Evolutionary conservation across 2,797 vertebrate genomes (phyloP).

Genomic region (Manis javanica): DNA sequence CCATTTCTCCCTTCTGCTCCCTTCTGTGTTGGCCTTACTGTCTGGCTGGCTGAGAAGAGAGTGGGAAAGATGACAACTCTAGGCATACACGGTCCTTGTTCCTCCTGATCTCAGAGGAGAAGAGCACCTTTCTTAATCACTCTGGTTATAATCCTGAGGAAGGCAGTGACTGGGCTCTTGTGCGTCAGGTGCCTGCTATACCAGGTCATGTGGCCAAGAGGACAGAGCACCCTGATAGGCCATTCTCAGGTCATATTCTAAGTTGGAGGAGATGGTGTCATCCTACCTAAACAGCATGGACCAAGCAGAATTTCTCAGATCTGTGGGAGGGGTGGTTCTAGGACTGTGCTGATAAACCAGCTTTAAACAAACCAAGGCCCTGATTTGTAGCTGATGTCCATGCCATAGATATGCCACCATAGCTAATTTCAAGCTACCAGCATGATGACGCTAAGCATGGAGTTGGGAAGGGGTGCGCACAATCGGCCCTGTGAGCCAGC

Average conservation of each 20-base stretch:
- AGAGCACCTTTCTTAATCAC: neutral
- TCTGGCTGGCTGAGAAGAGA: neutral
- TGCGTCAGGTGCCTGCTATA: neutral
- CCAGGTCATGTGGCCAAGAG: neutral
- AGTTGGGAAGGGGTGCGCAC: neutral
- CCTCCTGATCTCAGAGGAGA: neutral
- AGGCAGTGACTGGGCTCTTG: neutral
- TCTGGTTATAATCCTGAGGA: neutral
- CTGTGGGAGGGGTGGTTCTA: neutral
- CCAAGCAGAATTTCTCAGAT: neutral
- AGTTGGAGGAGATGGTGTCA: neutral
- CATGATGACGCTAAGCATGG: neutral
- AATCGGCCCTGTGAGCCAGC: neutral
- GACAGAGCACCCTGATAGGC: neutral
- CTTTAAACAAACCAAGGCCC: neutral
- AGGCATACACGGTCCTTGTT: neutral
- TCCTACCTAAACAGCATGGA: neutral
- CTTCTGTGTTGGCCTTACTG: slow-evolving; percentile 8
- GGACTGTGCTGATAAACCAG: neutral
- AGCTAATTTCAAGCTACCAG: slow-evolving; percentile 9
- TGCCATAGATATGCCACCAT: neutral
- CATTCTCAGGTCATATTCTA: neutral
- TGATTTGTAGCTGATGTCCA: neutral
- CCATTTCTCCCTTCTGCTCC: neutral
- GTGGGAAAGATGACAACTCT: neutral